Percentiles rank a stretch among this genome's conserved stretches.
Evolutionary conservation across 2,888 invertebrate species (phyloP).

Genomic region (Strigamia maritima): DNA sequence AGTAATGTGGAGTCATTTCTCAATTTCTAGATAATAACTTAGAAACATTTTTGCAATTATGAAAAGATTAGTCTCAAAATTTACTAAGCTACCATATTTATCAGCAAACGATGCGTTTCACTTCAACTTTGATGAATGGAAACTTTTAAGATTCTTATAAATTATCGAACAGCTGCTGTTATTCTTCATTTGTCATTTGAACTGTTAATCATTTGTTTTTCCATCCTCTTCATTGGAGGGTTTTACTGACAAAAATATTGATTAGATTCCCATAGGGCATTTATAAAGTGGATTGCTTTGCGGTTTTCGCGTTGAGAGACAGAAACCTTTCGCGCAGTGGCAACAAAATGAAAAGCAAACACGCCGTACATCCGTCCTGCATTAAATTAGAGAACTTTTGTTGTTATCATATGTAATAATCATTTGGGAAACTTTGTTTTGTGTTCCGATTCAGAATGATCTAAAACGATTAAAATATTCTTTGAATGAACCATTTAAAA

Average conservation of each 20-base stretch:
- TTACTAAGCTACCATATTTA: no score
- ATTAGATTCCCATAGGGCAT: conserved; percentile 1
- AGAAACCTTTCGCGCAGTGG: not conserved
- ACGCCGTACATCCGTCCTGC: not conserved
- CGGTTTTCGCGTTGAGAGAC: not conserved
- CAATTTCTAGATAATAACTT: no score
- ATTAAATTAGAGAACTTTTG: not conserved
- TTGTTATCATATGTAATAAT: not conserved
- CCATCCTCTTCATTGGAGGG: not conserved
- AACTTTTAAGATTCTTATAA: not conserved
- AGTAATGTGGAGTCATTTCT: no score
- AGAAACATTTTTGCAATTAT: no score
- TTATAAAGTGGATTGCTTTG: conserved; percentile 22
- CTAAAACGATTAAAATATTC: not conserved
- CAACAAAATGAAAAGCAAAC: not conserved
- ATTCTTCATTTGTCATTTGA: conserved; percentile 10
- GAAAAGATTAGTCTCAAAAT: no score
- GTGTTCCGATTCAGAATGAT: no score
- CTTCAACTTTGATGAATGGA: not conserved
- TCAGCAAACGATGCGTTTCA: not conserved
- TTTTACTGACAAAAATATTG: conserved; percentile 23
- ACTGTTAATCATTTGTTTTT: conserved; percentile 18
- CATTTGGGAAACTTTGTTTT: no score
- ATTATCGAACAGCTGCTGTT: not conserved
- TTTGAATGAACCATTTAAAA: no score